Conservation (phyloP, 2,888 invertebrate species). For the Hypselothyrea guttata region DNA sequence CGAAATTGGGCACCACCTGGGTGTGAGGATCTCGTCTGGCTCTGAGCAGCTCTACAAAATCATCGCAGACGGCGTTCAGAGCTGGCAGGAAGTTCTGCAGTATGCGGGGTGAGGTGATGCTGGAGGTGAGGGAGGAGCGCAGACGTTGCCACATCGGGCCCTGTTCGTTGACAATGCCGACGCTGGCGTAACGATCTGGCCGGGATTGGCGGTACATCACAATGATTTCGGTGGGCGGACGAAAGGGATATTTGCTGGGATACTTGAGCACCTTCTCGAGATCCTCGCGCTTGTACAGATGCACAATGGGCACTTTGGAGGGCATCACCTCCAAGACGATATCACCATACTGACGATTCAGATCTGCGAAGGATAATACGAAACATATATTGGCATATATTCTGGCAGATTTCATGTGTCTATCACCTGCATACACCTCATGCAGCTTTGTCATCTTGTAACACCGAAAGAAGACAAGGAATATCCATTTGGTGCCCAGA, state of each 20-base stretch:
- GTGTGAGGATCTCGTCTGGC: conserved; percentile 84
- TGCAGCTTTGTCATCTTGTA: conserved; percentile 90
- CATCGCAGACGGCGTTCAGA: conserved; percentile 89
- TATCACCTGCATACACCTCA: conserved; percentile 89
- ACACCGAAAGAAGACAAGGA: conserved; percentile 84
- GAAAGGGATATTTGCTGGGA: conserved; percentile 88
- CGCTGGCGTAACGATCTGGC: conserved; percentile 91
- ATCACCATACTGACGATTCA: conserved; percentile 88
- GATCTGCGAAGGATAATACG: conserved; percentile 82
- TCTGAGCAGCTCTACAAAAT: conserved; percentile 87
- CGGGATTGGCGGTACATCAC: conserved; percentile 88
- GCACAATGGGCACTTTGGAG: conserved; percentile 88
- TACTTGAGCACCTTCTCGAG: conserved; percentile 90
- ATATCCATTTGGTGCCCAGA: conserved; percentile 92
- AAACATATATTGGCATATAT: conserved; percentile 13
- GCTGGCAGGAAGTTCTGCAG: conserved; percentile 89
- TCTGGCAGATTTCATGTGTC: conserved; percentile 7
- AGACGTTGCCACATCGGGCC: conserved; percentile 91
- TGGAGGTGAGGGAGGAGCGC: conserved; percentile 88
- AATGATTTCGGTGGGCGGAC: conserved; percentile 92
- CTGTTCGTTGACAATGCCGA: conserved; percentile 92
- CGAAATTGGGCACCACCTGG: conserved; percentile 85
- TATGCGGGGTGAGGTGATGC: conserved; percentile 89
- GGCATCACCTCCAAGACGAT: conserved; percentile 90
- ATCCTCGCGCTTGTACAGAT: conserved; percentile 87